phyloP scores from a whole-genome alignment of 1,140 invertebrate species.

The Drosophila varians region DNA sequence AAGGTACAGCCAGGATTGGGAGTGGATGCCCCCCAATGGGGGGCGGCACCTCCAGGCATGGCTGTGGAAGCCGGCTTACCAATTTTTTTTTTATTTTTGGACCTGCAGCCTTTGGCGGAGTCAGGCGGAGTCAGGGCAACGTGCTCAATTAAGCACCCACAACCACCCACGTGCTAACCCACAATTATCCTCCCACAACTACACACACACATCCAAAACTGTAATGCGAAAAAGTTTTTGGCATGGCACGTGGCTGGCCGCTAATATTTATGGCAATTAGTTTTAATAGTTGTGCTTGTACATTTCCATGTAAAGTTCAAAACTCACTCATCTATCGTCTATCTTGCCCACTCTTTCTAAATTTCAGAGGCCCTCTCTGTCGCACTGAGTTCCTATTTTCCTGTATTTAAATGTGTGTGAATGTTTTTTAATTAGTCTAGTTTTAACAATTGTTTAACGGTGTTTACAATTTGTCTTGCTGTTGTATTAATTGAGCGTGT shows the following conservation, averaged over 20 bases:
- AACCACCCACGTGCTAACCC: constrained; percentile 1
- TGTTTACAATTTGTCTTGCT: constrained; percentile 64
- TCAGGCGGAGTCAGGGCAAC: constrained; percentile 52
- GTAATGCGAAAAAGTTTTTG: constrained; percentile 53
- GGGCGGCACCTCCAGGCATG: constrained; percentile 11
- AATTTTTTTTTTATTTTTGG: constrained; percentile 30
- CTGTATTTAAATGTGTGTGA: constrained; percentile 20
- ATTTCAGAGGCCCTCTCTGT: not conserved
- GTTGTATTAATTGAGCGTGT: constrained; percentile 42
- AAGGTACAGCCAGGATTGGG: not conserved
- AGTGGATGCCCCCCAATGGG: not conserved
- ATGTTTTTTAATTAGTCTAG: constrained; percentile 7
- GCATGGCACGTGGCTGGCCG: constrained; percentile 68
- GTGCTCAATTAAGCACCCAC: constrained; percentile 73
- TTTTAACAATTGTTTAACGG: constrained; percentile 65
- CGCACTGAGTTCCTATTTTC: not conserved
- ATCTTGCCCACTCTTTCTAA: constrained; percentile 1
- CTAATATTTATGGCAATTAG: constrained; percentile 81
- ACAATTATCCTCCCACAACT: constrained; percentile 6
- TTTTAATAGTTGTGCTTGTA: constrained; percentile 79
- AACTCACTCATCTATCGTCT: constrained; percentile 19
- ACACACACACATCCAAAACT: constrained; percentile 7
- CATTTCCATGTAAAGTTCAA: constrained; percentile 69
- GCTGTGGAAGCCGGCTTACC: constrained; percentile 42
- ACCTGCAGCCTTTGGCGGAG: constrained; percentile 48